Conservation (phyloP, 2,888 invertebrate genomes). For the Noctua comes region DNA sequence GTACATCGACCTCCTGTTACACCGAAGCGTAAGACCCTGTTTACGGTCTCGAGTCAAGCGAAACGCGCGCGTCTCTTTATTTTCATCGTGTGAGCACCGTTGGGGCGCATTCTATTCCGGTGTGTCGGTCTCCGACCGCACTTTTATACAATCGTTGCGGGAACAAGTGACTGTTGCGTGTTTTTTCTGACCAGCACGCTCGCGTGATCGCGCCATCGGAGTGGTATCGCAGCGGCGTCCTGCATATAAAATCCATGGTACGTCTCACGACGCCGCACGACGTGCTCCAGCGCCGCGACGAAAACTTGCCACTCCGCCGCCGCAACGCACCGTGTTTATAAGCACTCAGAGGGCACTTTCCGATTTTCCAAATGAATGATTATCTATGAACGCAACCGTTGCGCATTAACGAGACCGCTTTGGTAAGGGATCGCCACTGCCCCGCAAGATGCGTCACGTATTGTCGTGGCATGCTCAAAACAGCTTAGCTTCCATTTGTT, state of each 20-base stretch:
- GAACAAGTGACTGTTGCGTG: not conserved
- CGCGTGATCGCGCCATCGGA: not conserved
- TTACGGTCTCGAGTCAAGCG: not conserved
- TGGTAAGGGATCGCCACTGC: not conserved
- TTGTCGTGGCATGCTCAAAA: not conserved
- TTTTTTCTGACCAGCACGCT: not conserved
- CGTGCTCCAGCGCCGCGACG: too few species aligned
- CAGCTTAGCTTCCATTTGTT: not conserved
- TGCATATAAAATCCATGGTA: too few species aligned
- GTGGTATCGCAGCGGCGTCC: too few species aligned
- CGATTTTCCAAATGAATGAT: not conserved
- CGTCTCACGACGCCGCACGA: too few species aligned
- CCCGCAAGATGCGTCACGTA: not conserved
- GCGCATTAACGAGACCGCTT: not conserved
- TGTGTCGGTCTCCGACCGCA: too few species aligned
- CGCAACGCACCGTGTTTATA: too few species aligned
- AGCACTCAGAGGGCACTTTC: too few species aligned
- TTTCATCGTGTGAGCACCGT: not conserved
- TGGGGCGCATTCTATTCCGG: not conserved
- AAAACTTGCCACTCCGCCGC: too few species aligned
- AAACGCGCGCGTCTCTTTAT: not conserved
- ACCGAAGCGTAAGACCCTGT: slow-evolving; percentile 29
- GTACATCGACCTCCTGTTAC: slow-evolving; percentile 10
- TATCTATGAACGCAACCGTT: not conserved
- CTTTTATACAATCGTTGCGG: not conserved